A percentile compares a stretch with the other conserved stretches of the same genome.
phyloP scores from a whole-genome alignment of 2,797 vertebrate genomes.

The Erpetoichthys calabaricus region DNA sequence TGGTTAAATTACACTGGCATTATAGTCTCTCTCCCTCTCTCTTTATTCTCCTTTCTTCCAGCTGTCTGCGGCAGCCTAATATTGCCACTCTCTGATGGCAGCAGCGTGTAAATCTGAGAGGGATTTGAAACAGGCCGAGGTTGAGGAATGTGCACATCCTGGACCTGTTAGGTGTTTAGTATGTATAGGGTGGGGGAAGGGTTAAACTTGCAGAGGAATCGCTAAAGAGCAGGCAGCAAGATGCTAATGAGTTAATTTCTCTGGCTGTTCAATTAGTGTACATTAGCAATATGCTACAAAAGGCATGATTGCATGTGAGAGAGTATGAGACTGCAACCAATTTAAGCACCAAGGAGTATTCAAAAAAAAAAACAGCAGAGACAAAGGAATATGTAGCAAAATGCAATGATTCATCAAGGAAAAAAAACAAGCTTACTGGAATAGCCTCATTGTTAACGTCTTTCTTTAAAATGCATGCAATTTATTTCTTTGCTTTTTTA shows the following conservation, averaged over 20 bases:
- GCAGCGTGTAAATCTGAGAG: background rate
- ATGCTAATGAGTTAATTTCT: background rate
- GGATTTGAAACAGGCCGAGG: background rate
- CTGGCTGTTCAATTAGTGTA: background rate
- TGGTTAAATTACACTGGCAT: background rate
- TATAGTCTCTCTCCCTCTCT: background rate
- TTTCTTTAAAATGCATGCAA: background rate
- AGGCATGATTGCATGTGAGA: background rate
- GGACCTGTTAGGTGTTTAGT: background rate
- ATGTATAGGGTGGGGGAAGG: background rate
- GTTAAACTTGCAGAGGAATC: background rate
- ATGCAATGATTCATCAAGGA: too few relatives aligned
- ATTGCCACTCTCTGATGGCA: background rate
- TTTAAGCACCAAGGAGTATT: background rate
- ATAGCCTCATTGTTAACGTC: background rate
- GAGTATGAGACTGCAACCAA: background rate
- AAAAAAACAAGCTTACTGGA: too few relatives aligned
- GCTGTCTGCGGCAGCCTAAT: slow-evolving; percentile 1
- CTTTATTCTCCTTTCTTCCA: background rate
- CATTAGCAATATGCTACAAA: background rate
- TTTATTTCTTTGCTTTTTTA: too few relatives aligned
- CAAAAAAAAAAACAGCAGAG: background rate
- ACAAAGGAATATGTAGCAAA: background rate
- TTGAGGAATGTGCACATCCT: background rate
- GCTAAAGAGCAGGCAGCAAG: background rate